These are phyloP conservation scores for Aulostomus chinensis DNA, from an alignment of 2,797 vertebrate genomes.

Conservation along the genomic window DNA sequence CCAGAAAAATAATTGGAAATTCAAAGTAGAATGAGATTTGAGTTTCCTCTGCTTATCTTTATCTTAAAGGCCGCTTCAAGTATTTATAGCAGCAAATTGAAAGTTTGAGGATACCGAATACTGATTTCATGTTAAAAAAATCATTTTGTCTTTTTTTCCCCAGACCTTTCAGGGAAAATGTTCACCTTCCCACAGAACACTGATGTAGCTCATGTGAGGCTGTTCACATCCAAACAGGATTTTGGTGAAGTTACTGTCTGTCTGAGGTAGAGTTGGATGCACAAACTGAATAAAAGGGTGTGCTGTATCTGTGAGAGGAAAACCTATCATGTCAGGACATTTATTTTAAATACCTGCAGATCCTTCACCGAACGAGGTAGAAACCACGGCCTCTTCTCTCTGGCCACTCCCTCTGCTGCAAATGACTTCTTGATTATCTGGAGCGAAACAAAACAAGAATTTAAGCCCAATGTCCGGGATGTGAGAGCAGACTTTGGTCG, in stretches of 20 bases:
- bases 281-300: no score
- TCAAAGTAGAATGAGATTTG: no score
- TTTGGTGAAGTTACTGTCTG: slow-evolving; percentile 63
- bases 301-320: no score
- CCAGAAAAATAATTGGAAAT: no score
- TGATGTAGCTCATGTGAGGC: slow-evolving; percentile 34
- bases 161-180: slow-evolving; percentile 61
- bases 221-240: slow-evolving; percentile 33
- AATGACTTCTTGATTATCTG: slow-evolving; percentile 42
- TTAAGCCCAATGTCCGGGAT: fast-evolving
- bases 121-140: no score
- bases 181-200: slow-evolving; percentile 68
- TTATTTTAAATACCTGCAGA: slow-evolving; percentile 6
- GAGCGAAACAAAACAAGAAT: fast-evolving
- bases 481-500: fast-evolving
- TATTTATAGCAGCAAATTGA: no score
- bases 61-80: no score
- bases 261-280: slow-evolving; percentile 47
- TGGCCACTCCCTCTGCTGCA: background rate
- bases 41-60: no score
- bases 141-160: no score
- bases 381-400: slow-evolving; percentile 57
- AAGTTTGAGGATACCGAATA: no score
- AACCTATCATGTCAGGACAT: no score
- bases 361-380: slow-evolving; percentile 56